Percentiles rank a stretch among this genome's conserved stretches.
Evolutionary conservation across 2,888 invertebrate genomes (phyloP).

Genomic region (Hydriomena furcata): DNA sequence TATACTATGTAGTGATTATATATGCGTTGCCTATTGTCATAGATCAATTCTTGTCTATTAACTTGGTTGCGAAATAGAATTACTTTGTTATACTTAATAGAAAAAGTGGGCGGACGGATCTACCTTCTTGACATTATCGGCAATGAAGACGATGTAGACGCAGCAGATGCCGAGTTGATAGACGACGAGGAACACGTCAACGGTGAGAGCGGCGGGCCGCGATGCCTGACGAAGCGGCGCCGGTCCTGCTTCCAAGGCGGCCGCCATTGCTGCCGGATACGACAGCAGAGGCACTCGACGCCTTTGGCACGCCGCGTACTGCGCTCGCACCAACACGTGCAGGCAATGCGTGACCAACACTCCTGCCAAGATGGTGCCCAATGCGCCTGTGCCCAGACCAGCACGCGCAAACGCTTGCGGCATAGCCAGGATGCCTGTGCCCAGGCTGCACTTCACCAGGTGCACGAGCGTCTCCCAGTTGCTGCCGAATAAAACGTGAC

Average conservation of each 20-base stretch:
- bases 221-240: conserved; percentile 84
- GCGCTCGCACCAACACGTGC: conserved; percentile 87
- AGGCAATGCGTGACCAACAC: conserved; percentile 93
- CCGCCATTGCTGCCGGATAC: conserved; percentile 93
- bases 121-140: conserved; percentile 90
- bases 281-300: conserved; percentile 88
- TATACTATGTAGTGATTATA: too few relatives aligned
- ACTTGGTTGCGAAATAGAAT: too few relatives aligned
- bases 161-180: conserved; percentile 98
- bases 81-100: neutral
- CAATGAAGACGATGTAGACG: conserved; percentile 97
- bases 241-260: conserved; percentile 90
- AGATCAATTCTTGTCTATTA: too few relatives aligned
- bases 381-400: conserved; percentile 90
- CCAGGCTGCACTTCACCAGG: conserved; percentile 94
- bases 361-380: conserved; percentile 91
- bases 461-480: conserved; percentile 93
- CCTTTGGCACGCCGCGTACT: conserved; percentile 84
- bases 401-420: conserved; percentile 95
- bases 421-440: conserved; percentile 97
- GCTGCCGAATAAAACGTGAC: conserved; percentile 70
- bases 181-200: conserved; percentile 88
- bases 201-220: conserved; percentile 82
- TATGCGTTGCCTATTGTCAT: too few relatives aligned
- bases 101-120: neutral